Base-by-base conservation (phyloP, 1,140 invertebrate species). In the Oedothorax gibbosus region DNA sequence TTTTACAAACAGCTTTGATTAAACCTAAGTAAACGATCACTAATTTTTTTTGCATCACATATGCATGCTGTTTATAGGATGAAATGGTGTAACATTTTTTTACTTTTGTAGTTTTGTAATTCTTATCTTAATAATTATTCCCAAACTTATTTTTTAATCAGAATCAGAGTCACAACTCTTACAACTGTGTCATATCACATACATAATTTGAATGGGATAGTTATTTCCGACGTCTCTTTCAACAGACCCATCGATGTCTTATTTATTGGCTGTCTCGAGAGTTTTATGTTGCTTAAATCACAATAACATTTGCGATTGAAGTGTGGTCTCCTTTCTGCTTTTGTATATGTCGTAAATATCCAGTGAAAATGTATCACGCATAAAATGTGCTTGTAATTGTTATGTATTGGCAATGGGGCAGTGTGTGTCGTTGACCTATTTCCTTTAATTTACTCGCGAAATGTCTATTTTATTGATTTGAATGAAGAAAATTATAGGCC, bases 201-300 rank as follows among this genome's bases (percentile, higher is more conserved):
- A 35, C 35, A 35, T 2, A 35, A 35, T 35, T 35, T 35, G 35
- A 35, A 35, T 35, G 35, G 35, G 35, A 35, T 35, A 35, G 35
- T 35, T 35, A 35, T 35, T 35, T 1, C 9, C 14, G 14, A 14
- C 50, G 50, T 71, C 68, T 71, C 54, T 71, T 71, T 53, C 68
- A 51, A 54, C 50, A 53, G n/a, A 8, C 18, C 50, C 15, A 51
- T 53, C 68, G 68, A 71, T 53, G 49, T 51, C 68, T 71, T 71
- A 71, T 71, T 71, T 71, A 71, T 71, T 20, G 68, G 50, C 68
- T 71, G 68, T 71, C 66, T 69, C 50, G 14, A 15, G 66, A 15
- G 66, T 11, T 69, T 14, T 3, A n/a, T 71, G 49, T 71, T 51
- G n/a, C 49, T 15, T 71, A 71, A 71, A 71, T 71, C 68, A 71